Base-by-base conservation (phyloP, 1,140 invertebrate species). In the Campoletis sonorensis region DNA sequence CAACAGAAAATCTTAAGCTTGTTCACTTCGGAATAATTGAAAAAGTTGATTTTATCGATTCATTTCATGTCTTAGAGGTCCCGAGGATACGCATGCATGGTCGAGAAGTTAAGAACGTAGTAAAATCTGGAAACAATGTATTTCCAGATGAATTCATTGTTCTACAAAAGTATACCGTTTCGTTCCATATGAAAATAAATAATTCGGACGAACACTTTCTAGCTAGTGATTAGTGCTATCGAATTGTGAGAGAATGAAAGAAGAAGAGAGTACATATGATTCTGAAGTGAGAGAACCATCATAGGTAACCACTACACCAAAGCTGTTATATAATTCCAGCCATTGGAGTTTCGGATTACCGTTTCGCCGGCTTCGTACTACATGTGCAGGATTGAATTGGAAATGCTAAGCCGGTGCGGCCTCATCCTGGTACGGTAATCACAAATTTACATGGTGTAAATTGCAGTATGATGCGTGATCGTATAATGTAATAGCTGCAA, bases 401-500 rank as follows among this genome's bases (percentile, higher is more conserved):
- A 67, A 78, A 78, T 78, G 76, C 76, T 67, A 78, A 77, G 73
- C 73, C 54, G 51, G 45, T 23, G 37, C 26, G 18, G 58, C 61
- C 27, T 78, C 76, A 77, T 26, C 16, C 49, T 21, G 73, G 58
- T 67, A 23, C 3, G 54, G 58, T 78, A 78, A 78, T 78, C 76
- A 78, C 58, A 37, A 64, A 64, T 78, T 64, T 78, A 78, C 76
- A 78, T 49, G 76, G 76, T 78, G 61, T 78, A 45, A 78, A 67
- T 78, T 67, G 61, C 58, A 30, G 54, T 37, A 11, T 26, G 61
- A 61, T 37, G 27, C 54, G 33, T 45, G 33, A 64, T 33, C 73
- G 0, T 16, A 64, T 77, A 33, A 77, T 77, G 51, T 33, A 64
- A 64, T 37, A 37, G 51, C 27, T 76, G 68, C n/a, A 54, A 21